A percentile compares a stretch with the other conserved stretches of the same genome.
Conservation (phyloP, 2,797 vertebrate genomes). For the Aselliscus stoliczkanus region DNA sequence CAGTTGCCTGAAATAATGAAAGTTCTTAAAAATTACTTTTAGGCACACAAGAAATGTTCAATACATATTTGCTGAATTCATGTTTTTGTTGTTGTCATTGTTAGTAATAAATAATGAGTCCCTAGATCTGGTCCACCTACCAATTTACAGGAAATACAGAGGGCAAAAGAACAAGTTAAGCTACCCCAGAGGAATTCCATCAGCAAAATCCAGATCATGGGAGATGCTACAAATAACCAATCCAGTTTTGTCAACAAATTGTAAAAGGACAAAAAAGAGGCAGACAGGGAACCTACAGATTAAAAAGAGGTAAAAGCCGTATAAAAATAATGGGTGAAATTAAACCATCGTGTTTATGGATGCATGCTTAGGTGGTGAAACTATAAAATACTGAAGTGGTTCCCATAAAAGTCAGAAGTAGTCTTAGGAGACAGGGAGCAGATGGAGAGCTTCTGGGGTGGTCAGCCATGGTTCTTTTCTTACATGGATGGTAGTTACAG, state of each 20-base stretch:
- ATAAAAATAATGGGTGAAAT: not conserved
- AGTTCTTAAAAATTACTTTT: constrained; percentile 20
- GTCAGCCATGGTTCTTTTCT: not conserved
- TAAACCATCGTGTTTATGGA: not conserved
- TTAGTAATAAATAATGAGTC: not conserved
- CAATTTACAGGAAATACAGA: constrained; percentile 6
- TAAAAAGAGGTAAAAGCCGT: constrained; percentile 9
- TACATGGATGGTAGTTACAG: not conserved
- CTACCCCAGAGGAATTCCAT: not conserved
- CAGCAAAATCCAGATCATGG: constrained; percentile 12
- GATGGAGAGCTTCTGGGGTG: not conserved
- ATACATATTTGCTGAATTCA: not conserved
- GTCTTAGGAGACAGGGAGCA: not conserved
- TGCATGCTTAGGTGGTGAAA: not conserved
- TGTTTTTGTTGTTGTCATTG: not conserved
- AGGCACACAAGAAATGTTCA: not conserved
- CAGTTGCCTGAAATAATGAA: constrained; percentile 30
- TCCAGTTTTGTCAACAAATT: not conserved
- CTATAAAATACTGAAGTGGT: not conserved
- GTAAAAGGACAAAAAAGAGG: not conserved
- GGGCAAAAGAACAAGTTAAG: not conserved
- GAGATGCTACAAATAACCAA: not conserved
- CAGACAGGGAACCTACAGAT: not conserved
- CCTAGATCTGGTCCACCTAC: not conserved
- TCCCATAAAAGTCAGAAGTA: not conserved